Conservation (phyloP, 2,797 vertebrate species). For the Phataginus tetradactyla region DNA sequence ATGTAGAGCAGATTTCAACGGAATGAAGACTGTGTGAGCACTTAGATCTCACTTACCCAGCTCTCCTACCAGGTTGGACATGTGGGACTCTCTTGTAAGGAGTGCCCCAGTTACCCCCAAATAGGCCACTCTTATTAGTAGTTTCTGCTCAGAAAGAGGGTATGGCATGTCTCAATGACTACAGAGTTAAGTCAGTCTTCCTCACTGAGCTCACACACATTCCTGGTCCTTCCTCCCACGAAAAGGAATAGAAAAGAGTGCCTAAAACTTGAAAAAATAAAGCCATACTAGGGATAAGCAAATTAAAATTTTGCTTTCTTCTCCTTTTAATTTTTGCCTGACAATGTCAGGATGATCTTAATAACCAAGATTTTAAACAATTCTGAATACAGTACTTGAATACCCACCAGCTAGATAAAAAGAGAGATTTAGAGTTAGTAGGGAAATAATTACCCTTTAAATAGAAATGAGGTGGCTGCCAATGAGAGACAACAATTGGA, state of each 20-base stretch:
- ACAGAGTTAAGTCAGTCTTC: background rate
- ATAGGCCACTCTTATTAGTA: conserved; percentile 1
- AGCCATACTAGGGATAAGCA: background rate
- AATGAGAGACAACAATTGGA: background rate
- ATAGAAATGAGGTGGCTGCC: background rate
- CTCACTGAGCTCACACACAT: background rate
- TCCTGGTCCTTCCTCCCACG: background rate
- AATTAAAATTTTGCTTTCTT: background rate
- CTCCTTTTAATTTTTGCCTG: background rate
- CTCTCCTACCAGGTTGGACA: background rate
- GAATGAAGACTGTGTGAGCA: background rate
- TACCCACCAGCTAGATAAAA: background rate
- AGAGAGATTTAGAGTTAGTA: background rate
- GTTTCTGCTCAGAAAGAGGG: background rate
- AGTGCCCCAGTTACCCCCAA: background rate
- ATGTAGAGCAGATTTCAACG: background rate
- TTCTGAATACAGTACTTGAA: conserved; percentile 1
- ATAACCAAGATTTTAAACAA: conserved; percentile 40
- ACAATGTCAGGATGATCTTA: conserved; percentile 48
- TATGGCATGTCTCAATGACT: background rate
- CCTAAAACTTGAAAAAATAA: background rate
- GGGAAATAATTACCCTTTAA: background rate
- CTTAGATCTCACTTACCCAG: background rate
- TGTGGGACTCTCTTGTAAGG: background rate
- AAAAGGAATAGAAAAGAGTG: background rate